phyloP scores from a whole-genome alignment of 2,797 vertebrate genomes.

The Coranthus polyacanthus region DNA sequence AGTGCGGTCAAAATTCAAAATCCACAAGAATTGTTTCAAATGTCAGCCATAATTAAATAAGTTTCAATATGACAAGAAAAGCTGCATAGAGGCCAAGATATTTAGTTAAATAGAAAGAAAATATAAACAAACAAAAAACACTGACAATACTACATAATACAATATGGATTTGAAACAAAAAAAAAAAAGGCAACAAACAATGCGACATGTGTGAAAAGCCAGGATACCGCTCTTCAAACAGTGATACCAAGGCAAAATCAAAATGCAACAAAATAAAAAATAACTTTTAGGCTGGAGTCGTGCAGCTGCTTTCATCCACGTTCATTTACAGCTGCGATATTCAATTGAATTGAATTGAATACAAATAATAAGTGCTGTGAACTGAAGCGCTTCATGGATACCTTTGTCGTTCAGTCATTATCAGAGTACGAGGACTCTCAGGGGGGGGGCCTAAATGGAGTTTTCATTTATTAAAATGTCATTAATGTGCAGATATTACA shows the following conservation, averaged over 20 bases:
- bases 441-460: conserved; percentile 4
- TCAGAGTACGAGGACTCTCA: conserved; percentile 7
- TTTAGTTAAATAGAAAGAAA: conserved; percentile 70
- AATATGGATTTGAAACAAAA: conserved; percentile 42
- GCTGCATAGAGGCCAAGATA: conserved; percentile 87
- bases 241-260: conserved; percentile 28
- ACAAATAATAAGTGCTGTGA: conserved; percentile 39
- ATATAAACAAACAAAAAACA: conserved; percentile 34
- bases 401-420: conserved; percentile 36
- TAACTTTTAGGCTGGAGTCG: conserved; percentile 41
- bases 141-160: conserved; percentile 58
- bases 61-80: conserved; percentile 76
- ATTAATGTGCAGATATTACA: conserved; percentile 27
- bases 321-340: conserved; percentile 35
- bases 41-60: conserved; percentile 76
- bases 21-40: conserved; percentile 72
- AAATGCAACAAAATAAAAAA: conserved; percentile 18
- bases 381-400: conserved; percentile 19
- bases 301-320: conserved; percentile 28
- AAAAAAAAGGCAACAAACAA: conserved; percentile 25
- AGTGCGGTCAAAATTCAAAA: conserved; percentile 77
- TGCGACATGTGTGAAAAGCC: conserved; percentile 44
- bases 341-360: conserved; percentile 19
- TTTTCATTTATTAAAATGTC: conserved; percentile 6
- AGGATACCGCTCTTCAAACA: conserved; percentile 31